Conservation (phyloP, 1,140 invertebrate genomes). For the Caenorhabditis brenneri region DNA sequence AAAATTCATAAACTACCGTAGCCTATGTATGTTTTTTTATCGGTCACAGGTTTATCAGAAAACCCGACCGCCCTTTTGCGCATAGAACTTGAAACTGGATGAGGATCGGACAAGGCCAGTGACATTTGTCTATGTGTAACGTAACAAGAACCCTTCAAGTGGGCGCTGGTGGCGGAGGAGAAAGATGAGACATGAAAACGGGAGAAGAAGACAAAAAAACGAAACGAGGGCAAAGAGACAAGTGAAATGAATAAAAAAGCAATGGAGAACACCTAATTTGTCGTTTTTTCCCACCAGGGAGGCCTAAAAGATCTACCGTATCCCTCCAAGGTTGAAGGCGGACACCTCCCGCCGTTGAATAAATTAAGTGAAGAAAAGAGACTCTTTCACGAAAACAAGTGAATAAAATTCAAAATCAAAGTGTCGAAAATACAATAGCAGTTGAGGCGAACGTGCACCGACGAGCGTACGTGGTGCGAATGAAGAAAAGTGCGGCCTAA, state of each 20-base stretch:
- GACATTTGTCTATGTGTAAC: slow-evolving; percentile 4
- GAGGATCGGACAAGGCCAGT: not conserved
- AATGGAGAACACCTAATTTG: not conserved
- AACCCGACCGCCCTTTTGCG: no score
- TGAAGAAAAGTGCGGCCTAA: not conserved
- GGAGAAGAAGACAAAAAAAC: not conserved
- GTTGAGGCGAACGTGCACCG: no score
- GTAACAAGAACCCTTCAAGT: slow-evolving; percentile 39
- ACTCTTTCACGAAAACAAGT: no score
- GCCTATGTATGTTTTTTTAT: no score
- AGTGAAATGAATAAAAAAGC: not conserved
- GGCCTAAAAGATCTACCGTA: not conserved
- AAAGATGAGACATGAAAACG: not conserved
- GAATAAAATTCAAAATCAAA: no score
- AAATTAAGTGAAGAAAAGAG: no score
- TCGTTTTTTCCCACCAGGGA: not conserved
- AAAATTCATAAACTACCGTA: not conserved
- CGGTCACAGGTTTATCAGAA: no score
- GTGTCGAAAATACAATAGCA: no score
- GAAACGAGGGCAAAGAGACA: not conserved
- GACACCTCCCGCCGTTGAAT: no score
- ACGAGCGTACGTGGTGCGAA: not conserved
- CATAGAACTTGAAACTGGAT: not conserved
- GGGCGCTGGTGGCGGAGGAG: not conserved
- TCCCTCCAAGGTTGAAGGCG: not conserved